Base-by-base conservation (phyloP, 2,113 vertebrate genomes). In the Tichodroma muraria region DNA sequence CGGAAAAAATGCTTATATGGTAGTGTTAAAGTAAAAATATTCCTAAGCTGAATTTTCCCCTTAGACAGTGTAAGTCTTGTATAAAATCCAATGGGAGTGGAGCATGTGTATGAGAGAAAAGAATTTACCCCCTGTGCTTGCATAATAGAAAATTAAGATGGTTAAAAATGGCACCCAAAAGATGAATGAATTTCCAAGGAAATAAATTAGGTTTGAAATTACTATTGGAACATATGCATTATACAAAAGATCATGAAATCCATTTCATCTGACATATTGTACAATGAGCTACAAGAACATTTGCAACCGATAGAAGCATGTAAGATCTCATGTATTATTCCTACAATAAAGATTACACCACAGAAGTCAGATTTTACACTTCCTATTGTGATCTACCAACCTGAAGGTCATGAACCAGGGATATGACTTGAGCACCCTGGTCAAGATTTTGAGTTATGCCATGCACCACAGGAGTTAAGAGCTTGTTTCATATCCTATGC, bases 191-290 rank as follows among this genome's bases (percentile, higher is more conserved):
- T 93, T 90, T 80, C 94, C 60, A 89, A 89, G 84, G 95, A 96
- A 97, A 97, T 96, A 96, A 91, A 94, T 96, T 96, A 96, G 50
- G 47, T 97, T 95, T 95, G 54, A 97, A 97, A 97, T 96, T 93
- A 95, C 95, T 95, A 40, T 75, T 91, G 95, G 78, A 96, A 91
- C 88, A 72, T 96, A 96, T 97, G 96, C 96, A 96, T 97, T 96
- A 94, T 95, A 96, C 88, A 96, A 96, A 97, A 80, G 91, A 90
- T 96, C 90, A 90, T 96, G 83, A 96, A 97, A 95, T 96, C 60
- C 75, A 94, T 97, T 97, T 96, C 77, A 73, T 94, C 60, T 95
- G 90, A 96, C 94, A 97, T 94, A 95, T 73, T 94, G 68, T 93
- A 93, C 94, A 91, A 63, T 91, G 93, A 89, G 75, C 92, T 95